Evolutionary conservation across 2,888 invertebrate genomes (phyloP).

Genomic region (Diachrysia chrysitis): DNA sequence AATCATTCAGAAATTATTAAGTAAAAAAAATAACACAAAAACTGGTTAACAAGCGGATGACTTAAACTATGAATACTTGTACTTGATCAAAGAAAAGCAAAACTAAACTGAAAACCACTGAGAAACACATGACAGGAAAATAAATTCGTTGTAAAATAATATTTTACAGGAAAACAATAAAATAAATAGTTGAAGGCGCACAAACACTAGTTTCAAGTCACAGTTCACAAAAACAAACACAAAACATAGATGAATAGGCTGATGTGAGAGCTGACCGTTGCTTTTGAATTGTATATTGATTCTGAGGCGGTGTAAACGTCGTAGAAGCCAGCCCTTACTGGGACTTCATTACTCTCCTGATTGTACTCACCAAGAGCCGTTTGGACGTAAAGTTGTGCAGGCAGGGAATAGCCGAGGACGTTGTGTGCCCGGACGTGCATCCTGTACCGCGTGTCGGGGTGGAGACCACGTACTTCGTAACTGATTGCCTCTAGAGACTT

Average conservation of each 20-base stretch:
- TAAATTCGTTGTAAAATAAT: conserved; percentile 54
- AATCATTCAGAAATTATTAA: conserved; percentile 53
- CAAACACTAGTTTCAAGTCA: conserved; percentile 66
- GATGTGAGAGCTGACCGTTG: conserved; percentile 72
- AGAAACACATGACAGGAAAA: conserved; percentile 59
- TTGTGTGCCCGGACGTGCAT: conserved; percentile 96
- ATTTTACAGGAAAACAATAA: conserved; percentile 62
- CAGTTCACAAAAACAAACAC: conserved; percentile 79
- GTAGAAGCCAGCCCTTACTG: conserved; percentile 85
- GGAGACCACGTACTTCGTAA: conserved; percentile 91
- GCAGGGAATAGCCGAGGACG: conserved; percentile 94
- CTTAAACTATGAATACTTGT: conserved; percentile 62
- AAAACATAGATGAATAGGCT: conserved; percentile 74
- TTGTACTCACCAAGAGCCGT: conserved; percentile 96
- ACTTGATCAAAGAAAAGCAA: conserved; percentile 63
- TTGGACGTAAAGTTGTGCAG: conserved; percentile 94
- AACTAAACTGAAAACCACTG: conserved; percentile 60
- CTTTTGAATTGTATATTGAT: conserved; percentile 72
- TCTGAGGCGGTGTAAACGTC: conserved; percentile 84
- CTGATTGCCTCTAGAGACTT: conserved; percentile 90
- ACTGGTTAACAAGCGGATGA: conserved; percentile 61
- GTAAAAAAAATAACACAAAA: conserved; percentile 64
- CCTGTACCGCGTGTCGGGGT: conserved; percentile 94
- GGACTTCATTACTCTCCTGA: conserved; percentile 84
- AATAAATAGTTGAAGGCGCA: conserved; percentile 64